phyloP scores from a whole-genome alignment of 2,797 vertebrate genomes.

The Pteropus rufus region DNA sequence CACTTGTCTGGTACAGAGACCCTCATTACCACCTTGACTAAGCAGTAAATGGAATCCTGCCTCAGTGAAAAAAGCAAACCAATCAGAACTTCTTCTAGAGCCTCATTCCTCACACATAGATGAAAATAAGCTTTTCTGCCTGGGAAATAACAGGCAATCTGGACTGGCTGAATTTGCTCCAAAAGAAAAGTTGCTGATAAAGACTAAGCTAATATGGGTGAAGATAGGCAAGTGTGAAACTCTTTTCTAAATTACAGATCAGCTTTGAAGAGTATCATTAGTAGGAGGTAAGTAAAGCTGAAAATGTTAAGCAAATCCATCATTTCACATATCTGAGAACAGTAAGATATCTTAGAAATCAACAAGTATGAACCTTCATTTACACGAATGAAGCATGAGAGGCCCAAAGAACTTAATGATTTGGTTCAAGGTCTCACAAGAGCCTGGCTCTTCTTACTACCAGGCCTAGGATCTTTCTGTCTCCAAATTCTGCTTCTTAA shows the following conservation, averaged over 20 bases:
- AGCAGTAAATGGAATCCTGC: conserved; percentile 65
- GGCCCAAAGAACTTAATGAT: not conserved
- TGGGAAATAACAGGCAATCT: conserved; percentile 39
- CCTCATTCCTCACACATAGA: conserved; percentile 35
- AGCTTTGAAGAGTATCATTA: not conserved
- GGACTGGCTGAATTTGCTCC: conserved; percentile 29
- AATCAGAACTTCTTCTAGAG: conserved; percentile 56
- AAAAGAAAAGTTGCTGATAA: conserved; percentile 38
- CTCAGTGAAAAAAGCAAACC: conserved; percentile 30
- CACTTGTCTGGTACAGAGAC: conserved; percentile 52
- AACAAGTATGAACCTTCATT: not conserved
- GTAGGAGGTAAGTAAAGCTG: not conserved
- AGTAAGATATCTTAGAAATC: conserved; percentile 5
- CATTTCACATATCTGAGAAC: not conserved
- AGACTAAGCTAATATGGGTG: not conserved
- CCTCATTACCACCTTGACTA: conserved; percentile 71
- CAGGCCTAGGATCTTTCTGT: not conserved
- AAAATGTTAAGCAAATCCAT: not conserved
- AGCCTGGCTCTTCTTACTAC: not conserved
- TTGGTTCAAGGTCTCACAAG: not conserved
- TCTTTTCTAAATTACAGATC: conserved; percentile 21
- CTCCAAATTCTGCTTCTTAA: not conserved
- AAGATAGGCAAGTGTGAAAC: not conserved
- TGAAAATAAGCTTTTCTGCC: conserved; percentile 52
- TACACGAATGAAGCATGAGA: not conserved